Percentiles rank a stretch among this genome's conserved stretches.
phyloP scores from a whole-genome alignment of 2,797 vertebrate genomes.

The Crocodylus rhombifer region DNA sequence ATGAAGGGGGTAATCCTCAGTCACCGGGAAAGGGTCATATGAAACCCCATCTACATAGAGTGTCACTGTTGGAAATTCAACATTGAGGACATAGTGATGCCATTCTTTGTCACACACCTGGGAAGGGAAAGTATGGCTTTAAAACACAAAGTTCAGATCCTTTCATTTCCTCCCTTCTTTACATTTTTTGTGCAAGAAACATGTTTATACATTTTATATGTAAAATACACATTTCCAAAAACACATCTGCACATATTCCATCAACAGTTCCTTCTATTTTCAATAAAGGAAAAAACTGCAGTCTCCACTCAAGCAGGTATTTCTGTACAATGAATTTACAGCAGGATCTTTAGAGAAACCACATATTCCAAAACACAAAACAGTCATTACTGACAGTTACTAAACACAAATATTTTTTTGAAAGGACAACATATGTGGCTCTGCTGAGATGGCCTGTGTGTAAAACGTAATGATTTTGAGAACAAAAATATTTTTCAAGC shows the following conservation, averaged over 20 bases:
- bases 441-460: not conserved
- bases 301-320: not conserved
- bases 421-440: not conserved
- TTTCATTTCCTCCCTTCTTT: not conserved
- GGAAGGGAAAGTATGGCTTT: not conserved
- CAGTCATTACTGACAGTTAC: rapidly evolving
- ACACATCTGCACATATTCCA: not conserved
- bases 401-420: not conserved
- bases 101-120: constrained; percentile 98
- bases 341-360: not conserved
- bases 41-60: constrained; percentile 92
- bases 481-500: rapidly evolving
- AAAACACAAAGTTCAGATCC: not conserved
- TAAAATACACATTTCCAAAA: not conserved
- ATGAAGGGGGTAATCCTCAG: constrained; percentile 95
- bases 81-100: constrained; percentile 96
- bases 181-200: not conserved
- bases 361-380: not conserved
- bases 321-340: not conserved
- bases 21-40: constrained; percentile 95
- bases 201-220: not conserved
- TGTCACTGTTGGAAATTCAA: constrained; percentile 90
- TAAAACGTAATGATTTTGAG: not conserved
- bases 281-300: not conserved
- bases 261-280: not conserved